Conservation (phyloP, 30 jellyfish, hydroid and myxozoan genomes). For the Chrysaora quinquecirrha region DNA sequence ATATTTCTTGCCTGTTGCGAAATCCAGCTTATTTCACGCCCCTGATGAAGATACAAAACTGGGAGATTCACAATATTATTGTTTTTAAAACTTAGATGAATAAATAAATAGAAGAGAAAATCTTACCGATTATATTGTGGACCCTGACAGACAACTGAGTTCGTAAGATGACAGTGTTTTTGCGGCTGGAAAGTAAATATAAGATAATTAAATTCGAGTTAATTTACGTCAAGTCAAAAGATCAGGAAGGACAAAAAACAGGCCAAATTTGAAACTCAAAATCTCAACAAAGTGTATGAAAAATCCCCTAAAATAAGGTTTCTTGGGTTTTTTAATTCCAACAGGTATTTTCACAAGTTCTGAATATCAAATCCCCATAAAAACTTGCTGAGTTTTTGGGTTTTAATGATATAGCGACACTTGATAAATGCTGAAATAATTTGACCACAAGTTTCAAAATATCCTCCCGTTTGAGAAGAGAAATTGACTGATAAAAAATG, state of each 20-base stretch:
- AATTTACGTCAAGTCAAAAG: background rate
- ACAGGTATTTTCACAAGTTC: background rate
- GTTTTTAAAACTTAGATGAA: too few species aligned
- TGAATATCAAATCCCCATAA: background rate
- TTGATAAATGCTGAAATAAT: background rate
- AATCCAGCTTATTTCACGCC: too few species aligned
- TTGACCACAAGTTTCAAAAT: background rate
- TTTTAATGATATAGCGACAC: background rate
- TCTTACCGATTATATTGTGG: slow-evolving; percentile 94
- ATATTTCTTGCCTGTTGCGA: too few species aligned
- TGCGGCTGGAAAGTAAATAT: slow-evolving; percentile 75
- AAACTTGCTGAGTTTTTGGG: background rate
- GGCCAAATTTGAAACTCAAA: too few species aligned
- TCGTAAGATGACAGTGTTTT: slow-evolving; percentile 87
- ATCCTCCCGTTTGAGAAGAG: background rate
- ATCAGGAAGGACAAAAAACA: slow-evolving; percentile 13
- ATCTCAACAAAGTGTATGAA: too few species aligned
- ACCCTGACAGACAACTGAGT: slow-evolving; percentile 98
- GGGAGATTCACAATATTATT: too few species aligned
- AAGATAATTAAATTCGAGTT: background rate
- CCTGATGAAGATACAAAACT: too few species aligned
- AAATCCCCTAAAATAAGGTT: too few species aligned
- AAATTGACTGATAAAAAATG: background rate
- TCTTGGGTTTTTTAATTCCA: too few species aligned
- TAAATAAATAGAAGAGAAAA: background rate